phyloP scores from a whole-genome alignment of 2,888 invertebrate species.

The Ormia ochracea region DNA sequence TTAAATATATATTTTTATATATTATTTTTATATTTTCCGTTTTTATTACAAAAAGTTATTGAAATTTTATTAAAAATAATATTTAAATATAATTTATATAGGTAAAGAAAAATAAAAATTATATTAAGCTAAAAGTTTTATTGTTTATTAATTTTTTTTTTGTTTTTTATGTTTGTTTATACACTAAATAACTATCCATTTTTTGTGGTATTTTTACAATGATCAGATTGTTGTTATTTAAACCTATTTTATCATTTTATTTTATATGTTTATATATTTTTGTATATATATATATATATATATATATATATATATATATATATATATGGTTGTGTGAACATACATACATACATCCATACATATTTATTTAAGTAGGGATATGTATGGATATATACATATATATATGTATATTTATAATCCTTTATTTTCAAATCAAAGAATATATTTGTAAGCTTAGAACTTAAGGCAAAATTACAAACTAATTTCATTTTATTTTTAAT shows the following conservation, averaged over 20 bases:
- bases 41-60: slow-evolving; percentile 57
- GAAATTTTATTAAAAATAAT: slow-evolving; percentile 52
- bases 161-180: slow-evolving; percentile 54
- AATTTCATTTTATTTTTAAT: slow-evolving; percentile 66
- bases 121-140: slow-evolving; percentile 59
- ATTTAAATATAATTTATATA: slow-evolving; percentile 50
- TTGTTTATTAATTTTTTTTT: slow-evolving; percentile 26
- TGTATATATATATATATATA: slow-evolving; percentile 65
- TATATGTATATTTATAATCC: slow-evolving; percentile 64
- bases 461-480: slow-evolving; percentile 75
- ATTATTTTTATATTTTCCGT: slow-evolving; percentile 23
- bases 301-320: no score
- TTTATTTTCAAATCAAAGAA: slow-evolving; percentile 64
- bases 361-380: no score
- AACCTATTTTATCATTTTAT: slow-evolving; percentile 61
- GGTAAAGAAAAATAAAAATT: slow-evolving; percentile 56
- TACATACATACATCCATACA: no score
- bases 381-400: no score
- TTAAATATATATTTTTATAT: slow-evolving; percentile 34
- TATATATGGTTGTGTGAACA: no score
- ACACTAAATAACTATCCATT: slow-evolving; percentile 63
- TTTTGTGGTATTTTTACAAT: slow-evolving; percentile 52
- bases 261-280: slow-evolving; percentile 56
- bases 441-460: slow-evolving; percentile 72
- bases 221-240: slow-evolving; percentile 47